Evolutionary conservation across 1,140 invertebrate species (phyloP), one percentile per base, ranked within the genome.

Genomic region (Protaetia brevitarsis): DNA sequence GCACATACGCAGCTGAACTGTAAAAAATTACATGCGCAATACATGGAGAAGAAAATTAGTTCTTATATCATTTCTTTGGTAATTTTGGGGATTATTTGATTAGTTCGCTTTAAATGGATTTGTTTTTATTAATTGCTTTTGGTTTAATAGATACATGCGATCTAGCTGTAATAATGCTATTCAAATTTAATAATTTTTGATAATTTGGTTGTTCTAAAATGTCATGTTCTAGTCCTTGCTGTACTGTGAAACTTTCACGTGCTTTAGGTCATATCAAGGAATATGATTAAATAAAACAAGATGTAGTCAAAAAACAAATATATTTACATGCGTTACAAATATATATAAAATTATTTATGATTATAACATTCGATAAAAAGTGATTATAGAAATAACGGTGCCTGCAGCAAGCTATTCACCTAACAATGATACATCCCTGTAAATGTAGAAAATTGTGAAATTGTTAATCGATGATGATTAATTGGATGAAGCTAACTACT

Each of bases 151-250:
- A n/a, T n/a, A n/a, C n/a, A n/a, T n/a, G n/a, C n/a, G n/a, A n/a
- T n/a, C n/a, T n/a, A n/a, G n/a, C n/a, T n/a, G n/a, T n/a, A n/a
- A n/a, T n/a, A n/a, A n/a, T n/a, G 10, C 19, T 19, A 19, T 23
- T 10, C 26, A 51, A 51, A 23, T 10, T 23, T 19, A 51, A 51
- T 51, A n/a, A n/a, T n/a, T n/a, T n/a, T n/a, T n/a, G n/a, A n/a
- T n/a, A n/a, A n/a, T n/a, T n/a, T n/a, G n/a, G n/a, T n/a, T n/a
- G 41, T 51, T 51, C 41, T 51, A 51, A 51, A 51, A 51, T 51
- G 41, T 51, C 41, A 51, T 51, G 41, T 51, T 51, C 26, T 21
- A n/a, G n/a, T n/a, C n/a, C n/a, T n/a, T n/a, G n/a, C n/a, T n/a
- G n/a, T n/a, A n/a, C n/a, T n/a, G n/a, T n/a, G n/a, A n/a, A n/a